Evolutionary conservation across 2,113 vertebrate species (phyloP), one percentile per base, ranked within the genome.

Genomic region (Macrotis lagotis): DNA sequence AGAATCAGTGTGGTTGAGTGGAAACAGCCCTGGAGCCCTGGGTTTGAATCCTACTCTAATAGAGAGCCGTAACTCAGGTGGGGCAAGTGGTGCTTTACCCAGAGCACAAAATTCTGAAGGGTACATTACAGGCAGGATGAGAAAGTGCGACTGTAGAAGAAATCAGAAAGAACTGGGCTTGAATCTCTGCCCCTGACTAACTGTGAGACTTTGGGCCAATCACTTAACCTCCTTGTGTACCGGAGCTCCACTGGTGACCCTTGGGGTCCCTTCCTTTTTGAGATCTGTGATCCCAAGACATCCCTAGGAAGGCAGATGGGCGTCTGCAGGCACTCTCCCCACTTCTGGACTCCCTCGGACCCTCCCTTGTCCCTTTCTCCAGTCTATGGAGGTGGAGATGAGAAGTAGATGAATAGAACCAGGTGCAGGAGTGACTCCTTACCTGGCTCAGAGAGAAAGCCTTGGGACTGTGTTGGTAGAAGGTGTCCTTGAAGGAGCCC

Each of bases 381-480:
- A 37, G 48, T 88, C 2, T 59, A 14, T 3, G 19, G 8, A 16
- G 59, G 37, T 16, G 59, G 59, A 37, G 59, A 66, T 5, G 59
- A 74, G 59, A 66, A 66, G 37, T 4, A 16, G 31, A n/a, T 5
- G 0, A n/a, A 8, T 44, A 19, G 66, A 44, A 5, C 16, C n/a
- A 44, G 16, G 19, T 22, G 66, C 19, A 24, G 4, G 31, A 19
- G 66, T 22, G 14, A 25, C 47, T 31, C 24, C 96, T 98, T 98
- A 99, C 99, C 99, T 99, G 99, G 94, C 98, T 99, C 92, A 99
- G 98, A 97, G 99, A 98, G 96, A 98, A 98, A 95, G 99, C 99
- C 90, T 98, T 97, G 0, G 98, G 99, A 97, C 98, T 98, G 0
- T 98, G 98, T 92, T 98, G 98, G 97, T 99, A 99, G 98, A 99